Base-by-base conservation (phyloP, 2,888 invertebrate species). In the Plemyria rubiginata region DNA sequence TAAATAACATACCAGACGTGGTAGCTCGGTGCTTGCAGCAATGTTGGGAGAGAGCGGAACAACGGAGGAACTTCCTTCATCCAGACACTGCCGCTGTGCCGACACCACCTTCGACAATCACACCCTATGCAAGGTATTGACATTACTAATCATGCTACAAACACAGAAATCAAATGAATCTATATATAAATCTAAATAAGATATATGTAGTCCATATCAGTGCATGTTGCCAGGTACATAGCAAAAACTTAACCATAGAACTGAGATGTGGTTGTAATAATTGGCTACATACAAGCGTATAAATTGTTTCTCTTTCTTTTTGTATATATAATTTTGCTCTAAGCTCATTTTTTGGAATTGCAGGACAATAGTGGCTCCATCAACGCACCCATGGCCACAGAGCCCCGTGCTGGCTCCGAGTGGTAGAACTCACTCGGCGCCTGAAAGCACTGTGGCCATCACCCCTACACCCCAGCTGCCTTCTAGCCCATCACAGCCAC, bases 1-100 rank as follows among this genome's bases (percentile, higher is more conserved):
- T 98, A 82, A 97, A 97, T 81, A 94, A 95, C 79, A 92, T 98
- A 79, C 98, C 98, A 60, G 97, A 97, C 77, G 94, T 97, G 73
- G 94, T 98, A 87, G 95, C 96, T 54, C 92, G 96, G 73, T 96
- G 96, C 79, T 88, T 96, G 75, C 95, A 94, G 76, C 94, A 95
- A 75, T 95, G 97, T 89, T 96, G 96, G 92, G 97, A 97, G 85
- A 94, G 96, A 72, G 93, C 96, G 75, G 97, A 97, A 80, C 97
- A 97, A 84, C 91, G 96, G 68, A 94, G 96, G 68, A 97, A 97
- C 88, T 97, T 96, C 91, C 94, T 98, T 69, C 97, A 97, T 88
- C 97, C 97, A 51, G 97, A 97, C 82, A 96, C 97, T 65, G 97
- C 97, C 67, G 97, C 96, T 52, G 95, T 88, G 76, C 93, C 86